These are phyloP conservation scores for Sesamia inferens DNA, from an alignment of 2,888 invertebrate species.

Conservation along the genomic window DNA sequence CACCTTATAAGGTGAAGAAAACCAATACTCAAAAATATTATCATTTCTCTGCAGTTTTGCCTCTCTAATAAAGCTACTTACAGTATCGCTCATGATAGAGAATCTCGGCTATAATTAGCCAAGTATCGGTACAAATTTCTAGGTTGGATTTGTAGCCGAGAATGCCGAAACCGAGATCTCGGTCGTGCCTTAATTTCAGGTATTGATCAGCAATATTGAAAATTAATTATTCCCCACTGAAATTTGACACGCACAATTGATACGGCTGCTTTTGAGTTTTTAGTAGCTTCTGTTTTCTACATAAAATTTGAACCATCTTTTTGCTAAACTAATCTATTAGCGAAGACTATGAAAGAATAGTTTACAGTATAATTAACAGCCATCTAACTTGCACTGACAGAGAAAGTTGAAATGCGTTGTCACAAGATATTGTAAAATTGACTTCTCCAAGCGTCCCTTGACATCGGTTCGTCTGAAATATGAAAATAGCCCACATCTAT, in stretches of 20 bases:
- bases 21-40: too few relatives aligned
- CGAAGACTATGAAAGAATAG: neutral
- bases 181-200: too few relatives aligned
- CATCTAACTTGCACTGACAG: neutral
- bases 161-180: too few relatives aligned
- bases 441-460: conserved; percentile 41
- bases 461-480: conserved; percentile 59
- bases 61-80: too few relatives aligned
- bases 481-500: conserved; percentile 76
- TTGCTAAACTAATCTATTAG: neutral
- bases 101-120: too few relatives aligned
- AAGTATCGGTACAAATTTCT: too few relatives aligned
- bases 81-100: too few relatives aligned
- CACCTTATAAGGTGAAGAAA: too few relatives aligned
- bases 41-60: too few relatives aligned
- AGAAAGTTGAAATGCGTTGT: conserved; percentile 15
- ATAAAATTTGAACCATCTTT: neutral
- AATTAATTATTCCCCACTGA: too few relatives aligned
- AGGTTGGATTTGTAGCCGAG: too few relatives aligned
- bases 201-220: neutral
- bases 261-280: neutral
- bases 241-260: neutral
- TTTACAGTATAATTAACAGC: neutral
- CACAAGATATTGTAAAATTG: conserved; percentile 30
- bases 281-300: neutral